Conservation (phyloP, 1,140 invertebrate genomes). For the Heliconius melpomene region DNA sequence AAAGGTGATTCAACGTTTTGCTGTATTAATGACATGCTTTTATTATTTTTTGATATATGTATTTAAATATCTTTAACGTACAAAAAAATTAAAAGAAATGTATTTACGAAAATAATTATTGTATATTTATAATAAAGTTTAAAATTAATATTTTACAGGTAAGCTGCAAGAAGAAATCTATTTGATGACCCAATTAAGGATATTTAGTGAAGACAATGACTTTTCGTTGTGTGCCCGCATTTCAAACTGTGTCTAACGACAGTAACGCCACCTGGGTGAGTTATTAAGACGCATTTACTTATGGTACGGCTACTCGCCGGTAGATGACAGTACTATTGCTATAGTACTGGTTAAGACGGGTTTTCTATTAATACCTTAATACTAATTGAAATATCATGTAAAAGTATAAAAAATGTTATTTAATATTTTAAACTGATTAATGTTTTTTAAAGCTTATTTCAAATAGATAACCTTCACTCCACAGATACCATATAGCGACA, state of each 20-base stretch:
- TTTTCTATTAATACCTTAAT: no score
- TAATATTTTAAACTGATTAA: no score
- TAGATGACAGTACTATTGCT: constrained; percentile 45
- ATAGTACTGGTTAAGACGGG: no score
- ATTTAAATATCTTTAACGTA: no score
- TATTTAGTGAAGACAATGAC: constrained; percentile 76
- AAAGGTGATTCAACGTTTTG: no score
- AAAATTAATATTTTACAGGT: constrained; percentile 63
- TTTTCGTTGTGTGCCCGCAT: constrained; percentile 85
- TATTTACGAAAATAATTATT: background rate
- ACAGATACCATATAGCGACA: background rate
- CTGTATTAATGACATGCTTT: no score
- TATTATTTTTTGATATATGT: no score
- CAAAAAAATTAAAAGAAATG: no score
- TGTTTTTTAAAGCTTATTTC: no score
- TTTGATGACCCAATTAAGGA: constrained; percentile 54
- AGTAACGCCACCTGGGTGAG: constrained; percentile 86
- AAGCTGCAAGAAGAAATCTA: constrained; percentile 74
- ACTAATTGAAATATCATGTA: no score
- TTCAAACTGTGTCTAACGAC: constrained; percentile 84
- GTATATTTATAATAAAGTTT: background rate
- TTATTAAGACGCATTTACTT: constrained; percentile 43
- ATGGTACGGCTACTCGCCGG: constrained; percentile 42
- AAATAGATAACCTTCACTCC: background rate
- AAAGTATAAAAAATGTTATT: no score